phyloP scores from a whole-genome alignment of 2,797 vertebrate species.

The Acipenser oxyrinchus region DNA sequence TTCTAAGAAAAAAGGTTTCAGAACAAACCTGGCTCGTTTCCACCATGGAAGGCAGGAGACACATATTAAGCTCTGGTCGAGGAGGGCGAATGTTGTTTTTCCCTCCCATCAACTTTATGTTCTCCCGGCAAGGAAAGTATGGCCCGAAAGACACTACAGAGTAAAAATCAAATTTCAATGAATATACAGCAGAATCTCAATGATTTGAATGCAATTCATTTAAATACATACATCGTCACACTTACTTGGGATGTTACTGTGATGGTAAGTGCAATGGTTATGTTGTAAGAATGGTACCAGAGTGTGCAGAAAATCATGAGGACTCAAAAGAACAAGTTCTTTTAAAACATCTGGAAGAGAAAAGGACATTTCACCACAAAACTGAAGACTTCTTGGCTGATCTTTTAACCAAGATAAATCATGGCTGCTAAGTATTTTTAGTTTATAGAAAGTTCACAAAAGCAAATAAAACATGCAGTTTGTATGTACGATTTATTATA shows the following conservation, averaged over 20 bases:
- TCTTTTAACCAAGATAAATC: background rate
- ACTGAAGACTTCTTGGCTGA: no score
- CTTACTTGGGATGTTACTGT: conserved; percentile 98
- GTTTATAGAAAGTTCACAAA: no score
- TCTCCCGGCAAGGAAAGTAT: conserved; percentile 96
- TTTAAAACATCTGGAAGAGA: conserved; percentile 85
- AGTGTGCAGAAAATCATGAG: conserved; percentile 96
- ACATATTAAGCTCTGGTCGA: conserved; percentile 96
- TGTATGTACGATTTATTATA: background rate
- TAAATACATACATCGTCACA: conserved; percentile 21
- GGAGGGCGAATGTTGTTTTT: conserved; percentile 97
- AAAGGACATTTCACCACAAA: conserved; percentile 21
- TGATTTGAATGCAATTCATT: no score
- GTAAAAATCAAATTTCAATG: no score
- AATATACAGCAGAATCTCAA: no score
- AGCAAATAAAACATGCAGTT: no score
- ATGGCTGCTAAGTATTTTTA: background rate
- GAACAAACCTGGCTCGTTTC: conserved; percentile 88
- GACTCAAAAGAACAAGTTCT: conserved; percentile 93
- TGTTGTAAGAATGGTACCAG: conserved; percentile 97
- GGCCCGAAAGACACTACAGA: conserved; percentile 91
- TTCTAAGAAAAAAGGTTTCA: no score
- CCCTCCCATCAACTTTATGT: conserved; percentile 96
- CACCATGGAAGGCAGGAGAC: conserved; percentile 96
- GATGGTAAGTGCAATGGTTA: conserved; percentile 98